Evolutionary conservation across 1,140 invertebrate genomes (phyloP), one percentile per base, ranked within the genome.

Genomic region (Leptinotarsa undecemlineata): DNA sequence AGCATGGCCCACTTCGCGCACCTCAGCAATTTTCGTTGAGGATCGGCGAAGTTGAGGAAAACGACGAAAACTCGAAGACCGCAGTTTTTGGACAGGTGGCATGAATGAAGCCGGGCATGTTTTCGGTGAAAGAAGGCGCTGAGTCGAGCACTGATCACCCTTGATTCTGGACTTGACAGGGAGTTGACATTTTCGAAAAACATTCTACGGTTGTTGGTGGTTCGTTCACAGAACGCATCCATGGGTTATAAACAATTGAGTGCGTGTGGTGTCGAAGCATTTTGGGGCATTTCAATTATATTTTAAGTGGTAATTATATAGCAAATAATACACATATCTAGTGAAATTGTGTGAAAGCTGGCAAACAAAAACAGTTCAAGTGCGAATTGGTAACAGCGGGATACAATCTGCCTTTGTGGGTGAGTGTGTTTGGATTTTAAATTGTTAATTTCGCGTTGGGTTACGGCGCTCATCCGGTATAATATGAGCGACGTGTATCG

Each of bases 1-100:
- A 68, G 66, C 66, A 47, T 68, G 66, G 33, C 42, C 19, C 26
- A 68, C 63, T 20, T 20, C 33, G 51, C 51, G 51, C 51, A 57
- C 51, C 51, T 15, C n/a, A 57, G 8, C 51, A 57, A 19, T 57
- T 17, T 57, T 15, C 51, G 51, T 57, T 57, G n/a, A 57, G 21
- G 20, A 20, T 64, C 15, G 62, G 20, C 62, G 62, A 26, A 21
- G 62, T 26, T 14, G 15, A 64, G 23, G 62, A 64, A 26, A 64
- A 64, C 21, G 62, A 26, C 14, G 15, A 21, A 20, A 64, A 26
- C 8, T 19, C 17, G 11, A 19, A 61, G 20, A 61, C 60, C 60
- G 20, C 60, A 19, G 60, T 19, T 61, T 61, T 61, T 61, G 17
- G 11, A n/a, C n/a, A 61, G 17, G 20, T 61, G 21, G 1, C 6